phyloP scores from a whole-genome alignment of 2,888 invertebrate genomes.

The Cryptocephalus primarius region DNA sequence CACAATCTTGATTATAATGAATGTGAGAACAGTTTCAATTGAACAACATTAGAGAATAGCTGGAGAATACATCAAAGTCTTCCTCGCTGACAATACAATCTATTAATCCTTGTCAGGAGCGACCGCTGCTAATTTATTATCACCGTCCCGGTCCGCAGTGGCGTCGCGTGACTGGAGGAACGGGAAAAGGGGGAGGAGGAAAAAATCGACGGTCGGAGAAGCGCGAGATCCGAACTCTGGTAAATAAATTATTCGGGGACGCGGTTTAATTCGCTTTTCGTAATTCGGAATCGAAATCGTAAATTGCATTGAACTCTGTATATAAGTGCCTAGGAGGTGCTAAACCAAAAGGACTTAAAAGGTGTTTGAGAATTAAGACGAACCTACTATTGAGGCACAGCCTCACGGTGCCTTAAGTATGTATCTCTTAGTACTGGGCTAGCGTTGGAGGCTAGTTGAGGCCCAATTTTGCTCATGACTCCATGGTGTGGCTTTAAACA shows the following conservation, averaged over 20 bases:
- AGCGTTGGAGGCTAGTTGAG: no score
- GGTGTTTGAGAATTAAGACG: no score
- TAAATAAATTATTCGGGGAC: no score
- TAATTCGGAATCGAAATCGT: neutral
- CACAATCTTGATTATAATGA: constrained; percentile 27
- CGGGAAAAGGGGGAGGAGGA: neutral
- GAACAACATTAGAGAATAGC: constrained; percentile 30
- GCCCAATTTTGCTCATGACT: no score
- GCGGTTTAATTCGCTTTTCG: no score
- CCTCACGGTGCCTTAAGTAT: no score
- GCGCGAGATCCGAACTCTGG: no score
- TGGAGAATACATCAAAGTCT: constrained; percentile 36
- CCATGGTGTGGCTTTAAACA: no score
- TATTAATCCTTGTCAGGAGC: constrained; percentile 36
- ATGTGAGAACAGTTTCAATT: constrained; percentile 35
- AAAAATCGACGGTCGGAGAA: neutral
- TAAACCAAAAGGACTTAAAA: no score
- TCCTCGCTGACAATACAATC: constrained; percentile 36
- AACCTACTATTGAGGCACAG: no score
- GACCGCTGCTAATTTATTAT: constrained; percentile 36
- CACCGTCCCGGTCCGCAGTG: constrained; percentile 17
- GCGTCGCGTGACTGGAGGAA: neutral
- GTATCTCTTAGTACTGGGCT: no score
- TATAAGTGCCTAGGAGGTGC: no score
- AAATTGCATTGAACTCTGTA: neutral